A percentile compares a stretch with the other conserved stretches of the same genome.
Evolutionary conservation across 2,797 vertebrate genomes (phyloP).

Genomic region (Lateolabrax maculatus): DNA sequence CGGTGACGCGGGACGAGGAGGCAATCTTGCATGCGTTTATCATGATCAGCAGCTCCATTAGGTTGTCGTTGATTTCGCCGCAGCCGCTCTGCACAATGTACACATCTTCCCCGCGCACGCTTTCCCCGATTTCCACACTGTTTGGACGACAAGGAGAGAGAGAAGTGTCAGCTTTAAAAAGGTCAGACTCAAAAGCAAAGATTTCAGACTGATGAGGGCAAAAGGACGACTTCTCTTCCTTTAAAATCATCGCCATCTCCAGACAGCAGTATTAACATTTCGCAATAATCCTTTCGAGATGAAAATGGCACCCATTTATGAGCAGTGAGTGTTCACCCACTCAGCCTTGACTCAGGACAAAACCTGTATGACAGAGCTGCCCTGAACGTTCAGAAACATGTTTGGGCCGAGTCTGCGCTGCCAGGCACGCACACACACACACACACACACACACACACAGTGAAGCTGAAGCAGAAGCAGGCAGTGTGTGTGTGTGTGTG

Average conservation of each 20-base stretch:
- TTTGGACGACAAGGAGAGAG: neutral
- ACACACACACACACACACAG: neutral
- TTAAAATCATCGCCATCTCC: neutral
- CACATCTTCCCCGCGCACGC: slow-evolving; percentile 95
- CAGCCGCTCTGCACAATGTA: slow-evolving; percentile 97
- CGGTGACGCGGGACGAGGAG: slow-evolving; percentile 93
- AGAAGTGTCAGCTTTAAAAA: neutral
- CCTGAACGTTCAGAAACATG: neutral
- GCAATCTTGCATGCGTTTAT: slow-evolving; percentile 98
- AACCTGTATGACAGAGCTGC: neutral
- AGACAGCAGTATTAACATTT: neutral
- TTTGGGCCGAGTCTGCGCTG: neutral
- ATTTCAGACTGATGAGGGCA: neutral
- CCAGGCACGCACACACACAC: neutral
- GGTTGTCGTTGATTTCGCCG: slow-evolving; percentile 96
- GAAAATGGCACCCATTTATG: neutral
- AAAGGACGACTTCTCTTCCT: neutral
- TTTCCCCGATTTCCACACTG: slow-evolving; percentile 97
- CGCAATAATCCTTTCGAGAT: neutral
- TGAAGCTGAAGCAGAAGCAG: neutral
- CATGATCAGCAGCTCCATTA: slow-evolving; percentile 97
- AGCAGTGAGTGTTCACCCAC: neutral
- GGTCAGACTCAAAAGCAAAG: too few relatives aligned
- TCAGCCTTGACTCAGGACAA: neutral
- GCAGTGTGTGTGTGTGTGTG: slow-evolving; percentile 36